A percentile compares a stretch with the other conserved stretches of the same genome.
Evolutionary conservation across 2,113 vertebrate species (phyloP).

Genomic region (Triplophysa rosa): DNA sequence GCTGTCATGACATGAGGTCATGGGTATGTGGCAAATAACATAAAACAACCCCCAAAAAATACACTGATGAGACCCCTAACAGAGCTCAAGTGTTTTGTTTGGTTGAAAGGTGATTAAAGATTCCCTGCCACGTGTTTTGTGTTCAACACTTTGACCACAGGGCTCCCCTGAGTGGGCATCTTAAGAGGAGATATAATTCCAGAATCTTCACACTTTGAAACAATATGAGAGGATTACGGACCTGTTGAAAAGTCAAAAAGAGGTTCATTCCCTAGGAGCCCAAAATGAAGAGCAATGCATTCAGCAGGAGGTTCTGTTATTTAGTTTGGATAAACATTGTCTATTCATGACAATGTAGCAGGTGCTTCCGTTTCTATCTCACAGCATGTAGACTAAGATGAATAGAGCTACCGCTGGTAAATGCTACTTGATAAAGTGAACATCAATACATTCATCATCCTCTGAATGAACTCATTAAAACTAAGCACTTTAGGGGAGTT

Average conservation of each 20-base stretch:
- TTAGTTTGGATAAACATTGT: not conserved
- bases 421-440: constrained; percentile 18
- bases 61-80: constrained; percentile 48
- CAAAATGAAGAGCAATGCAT: constrained; percentile 25
- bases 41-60: constrained; percentile 18
- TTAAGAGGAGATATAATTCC: constrained; percentile 54
- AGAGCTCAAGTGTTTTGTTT: constrained; percentile 60
- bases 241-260: constrained; percentile 26
- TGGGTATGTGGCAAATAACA: constrained; percentile 54
- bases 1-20: constrained; percentile 36
- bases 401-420: not conserved
- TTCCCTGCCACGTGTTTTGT: constrained; percentile 28
- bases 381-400: not conserved
- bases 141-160: constrained; percentile 52
- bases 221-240: constrained; percentile 62
- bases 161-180: constrained; percentile 53
- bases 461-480: constrained; percentile 8
- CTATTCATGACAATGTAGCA: constrained; percentile 9
- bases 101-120: constrained; percentile 64
- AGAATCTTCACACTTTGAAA: constrained; percentile 66
- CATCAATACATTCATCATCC: not conserved
- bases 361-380: constrained; percentile 26
- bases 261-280: not conserved
- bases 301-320: not conserved
- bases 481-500: not conserved